Evolutionary conservation across 2,113 vertebrate species (phyloP).

Genomic region (Mirounga angustirostris): DNA sequence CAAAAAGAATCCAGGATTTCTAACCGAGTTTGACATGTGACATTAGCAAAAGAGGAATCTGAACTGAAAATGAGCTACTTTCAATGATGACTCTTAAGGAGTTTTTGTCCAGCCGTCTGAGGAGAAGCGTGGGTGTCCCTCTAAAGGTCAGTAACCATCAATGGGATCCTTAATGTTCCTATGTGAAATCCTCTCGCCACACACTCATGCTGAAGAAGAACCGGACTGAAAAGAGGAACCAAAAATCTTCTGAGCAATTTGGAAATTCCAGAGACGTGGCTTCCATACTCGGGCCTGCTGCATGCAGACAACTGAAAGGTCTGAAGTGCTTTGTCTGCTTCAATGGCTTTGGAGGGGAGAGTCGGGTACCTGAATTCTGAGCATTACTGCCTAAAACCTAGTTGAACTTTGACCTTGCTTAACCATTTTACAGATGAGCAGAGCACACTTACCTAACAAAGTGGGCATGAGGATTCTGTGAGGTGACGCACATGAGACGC

Average conservation of each 20-base stretch:
- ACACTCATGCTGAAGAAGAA: conserved; percentile 66
- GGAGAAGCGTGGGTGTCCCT: conserved; percentile 77
- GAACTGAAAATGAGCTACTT: conserved; percentile 50
- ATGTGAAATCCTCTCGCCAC: conserved; percentile 67
- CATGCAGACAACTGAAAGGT: neutral
- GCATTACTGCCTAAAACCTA: neutral
- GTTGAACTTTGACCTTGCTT: neutral
- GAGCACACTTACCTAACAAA: neutral
- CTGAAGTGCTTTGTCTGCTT: neutral
- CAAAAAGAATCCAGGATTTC: neutral
- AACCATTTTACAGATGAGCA: neutral
- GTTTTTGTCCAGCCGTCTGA: conserved; percentile 69
- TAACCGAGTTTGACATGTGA: neutral
- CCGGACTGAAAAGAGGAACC: conserved; percentile 87
- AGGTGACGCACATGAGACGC: neutral
- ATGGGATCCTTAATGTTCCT: conserved; percentile 75
- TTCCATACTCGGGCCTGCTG: conserved; percentile 4
- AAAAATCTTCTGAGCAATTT: conserved; percentile 78
- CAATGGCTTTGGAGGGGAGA: neutral
- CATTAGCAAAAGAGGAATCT: conserved; percentile 36
- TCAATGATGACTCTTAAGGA: conserved; percentile 28
- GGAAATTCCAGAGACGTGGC: conserved; percentile 85
- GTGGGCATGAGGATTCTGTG: neutral
- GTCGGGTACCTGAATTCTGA: neutral
- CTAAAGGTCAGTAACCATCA: conserved; percentile 83